These are phyloP conservation scores for Panthera tigris DNA, from an alignment of 2,113 vertebrate genomes.

Conservation along the genomic window DNA sequence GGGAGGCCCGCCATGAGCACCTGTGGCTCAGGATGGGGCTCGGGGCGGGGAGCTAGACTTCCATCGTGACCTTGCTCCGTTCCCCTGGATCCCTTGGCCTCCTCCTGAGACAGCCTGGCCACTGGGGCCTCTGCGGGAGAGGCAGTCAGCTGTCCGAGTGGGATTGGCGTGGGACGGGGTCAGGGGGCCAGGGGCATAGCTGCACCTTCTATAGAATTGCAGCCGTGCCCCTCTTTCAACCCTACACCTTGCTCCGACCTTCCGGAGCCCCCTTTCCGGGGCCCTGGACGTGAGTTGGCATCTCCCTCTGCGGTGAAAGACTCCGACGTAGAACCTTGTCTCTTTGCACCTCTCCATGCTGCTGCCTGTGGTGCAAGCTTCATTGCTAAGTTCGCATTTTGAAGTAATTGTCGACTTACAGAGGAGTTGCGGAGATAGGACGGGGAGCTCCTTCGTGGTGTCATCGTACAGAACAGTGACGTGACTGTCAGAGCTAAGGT, in stretches of 20 bases:
- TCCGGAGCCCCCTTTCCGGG: not conserved
- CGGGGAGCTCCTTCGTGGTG: slow-evolving; percentile 13
- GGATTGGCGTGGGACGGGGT: not conserved
- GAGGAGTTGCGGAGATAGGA: slow-evolving; percentile 15
- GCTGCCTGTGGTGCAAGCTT: not conserved
- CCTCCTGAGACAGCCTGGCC: not conserved
- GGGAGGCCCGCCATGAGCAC: not conserved
- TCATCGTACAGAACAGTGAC: not conserved
- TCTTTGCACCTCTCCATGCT: not conserved
- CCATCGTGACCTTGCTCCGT: no score
- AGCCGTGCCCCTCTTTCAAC: not conserved
- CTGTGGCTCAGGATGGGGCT: not conserved
- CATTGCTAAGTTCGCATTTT: slow-evolving; percentile 33
- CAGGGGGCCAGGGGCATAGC: not conserved
- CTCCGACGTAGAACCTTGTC: not conserved
- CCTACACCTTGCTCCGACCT: not conserved
- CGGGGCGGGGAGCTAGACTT: not conserved
- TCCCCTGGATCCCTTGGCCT: not conserved
- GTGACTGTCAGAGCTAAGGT: not conserved
- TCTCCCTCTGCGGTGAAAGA: not conserved
- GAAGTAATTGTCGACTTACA: slow-evolving; percentile 28
- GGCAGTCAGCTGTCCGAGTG: not conserved
- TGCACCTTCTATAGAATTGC: not conserved
- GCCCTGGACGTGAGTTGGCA: not conserved
- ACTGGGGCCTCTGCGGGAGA: not conserved